Percentiles rank a stretch among this genome's conserved stretches.
These are phyloP conservation scores for Chrysomela aeneicollis DNA, from an alignment of 2,888 invertebrate species.

Conservation along the genomic window DNA sequence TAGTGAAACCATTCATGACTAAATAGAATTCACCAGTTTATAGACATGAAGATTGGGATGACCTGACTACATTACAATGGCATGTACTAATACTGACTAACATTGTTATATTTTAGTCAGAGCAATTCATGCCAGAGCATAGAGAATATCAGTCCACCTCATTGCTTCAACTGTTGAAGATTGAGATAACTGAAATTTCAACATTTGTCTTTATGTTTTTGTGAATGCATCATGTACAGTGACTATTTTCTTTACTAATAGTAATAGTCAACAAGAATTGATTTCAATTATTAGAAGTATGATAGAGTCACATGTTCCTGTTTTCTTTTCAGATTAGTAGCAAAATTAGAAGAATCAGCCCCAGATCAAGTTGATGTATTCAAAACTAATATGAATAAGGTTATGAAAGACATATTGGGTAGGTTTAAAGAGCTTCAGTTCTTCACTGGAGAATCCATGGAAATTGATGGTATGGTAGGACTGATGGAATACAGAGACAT, in stretches of 20 bases:
- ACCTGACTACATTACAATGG: slow-evolving; percentile 32
- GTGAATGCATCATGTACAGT: too few relatives aligned
- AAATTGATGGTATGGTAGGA: slow-evolving; percentile 92
- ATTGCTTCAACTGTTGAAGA: slow-evolving; percentile 12
- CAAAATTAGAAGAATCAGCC: slow-evolving; percentile 78
- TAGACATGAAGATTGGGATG: too few relatives aligned
- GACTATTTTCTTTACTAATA: too few relatives aligned
- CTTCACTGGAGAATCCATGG: slow-evolving; percentile 93
- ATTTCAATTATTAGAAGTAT: too few relatives aligned
- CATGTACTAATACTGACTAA: slow-evolving; percentile 58
- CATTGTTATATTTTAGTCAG: slow-evolving; percentile 48
- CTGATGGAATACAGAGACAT: slow-evolving; percentile 93
- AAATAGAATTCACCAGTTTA: too few relatives aligned
- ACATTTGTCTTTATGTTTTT: too few relatives aligned
- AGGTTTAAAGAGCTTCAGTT: slow-evolving; percentile 94
- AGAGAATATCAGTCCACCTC: slow-evolving; percentile 21
- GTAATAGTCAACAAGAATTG: too few relatives aligned
- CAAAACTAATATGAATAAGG: slow-evolving; percentile 92
- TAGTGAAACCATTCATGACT: too few relatives aligned
- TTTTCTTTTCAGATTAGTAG: slow-evolving; percentile 70
- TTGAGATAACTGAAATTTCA: slow-evolving; percentile 13
- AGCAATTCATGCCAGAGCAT: slow-evolving; percentile 54
- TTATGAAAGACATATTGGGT: slow-evolving; percentile 88
- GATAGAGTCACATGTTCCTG: slow-evolving; percentile 6
- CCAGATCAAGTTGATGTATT: slow-evolving; percentile 89